Base-by-base conservation (phyloP, 2,888 invertebrate species). In the Salpingus planirostris region DNA sequence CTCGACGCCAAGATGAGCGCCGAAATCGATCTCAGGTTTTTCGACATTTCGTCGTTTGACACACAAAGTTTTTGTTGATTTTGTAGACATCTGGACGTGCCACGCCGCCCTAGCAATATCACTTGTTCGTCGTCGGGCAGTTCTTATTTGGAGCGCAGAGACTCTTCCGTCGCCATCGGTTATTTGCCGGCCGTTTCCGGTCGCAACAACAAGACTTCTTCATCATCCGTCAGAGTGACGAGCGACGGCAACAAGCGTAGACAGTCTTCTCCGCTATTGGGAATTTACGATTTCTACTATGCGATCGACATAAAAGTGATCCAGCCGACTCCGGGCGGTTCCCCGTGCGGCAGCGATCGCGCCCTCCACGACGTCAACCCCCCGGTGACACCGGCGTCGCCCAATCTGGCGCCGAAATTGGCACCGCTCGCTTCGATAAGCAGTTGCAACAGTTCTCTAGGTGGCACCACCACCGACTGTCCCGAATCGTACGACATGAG, bases 71-170 rank as follows among this genome's bases (percentile, higher is more conserved):
- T n/a, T n/a, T 18, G 18, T 8, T 18, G 5, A 8, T 38, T 37
- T 54, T 52, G 6, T 42, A 62, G 62, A 23, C 57, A 59, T 36
- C 42, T 63, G 27, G 53, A 60, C 36, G 60, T 60, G 15, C 64
- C 72, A 6, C 64, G 86, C 24, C 73, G 87, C 26, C 73, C 81
- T 49, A 86, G 86, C 57, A 86, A 84, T 43, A 81, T 84, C 52
- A 87, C 87, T 15, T 86, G 85, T 62, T 87, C 86, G 48, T 86
- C 86, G 56, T 84, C 85, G 21, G 86, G 82, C 36, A 85, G 85
- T 59, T 85, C 85, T 35, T 87, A 86, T 57, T 68, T 87, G 56
- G 87, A 87, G 60, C 73, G 86, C 29, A 75, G 87, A 29, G 84
- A 82, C 43, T 86, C 86, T 11, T 81, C 85, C 22, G 78, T 85